Conservation (phyloP, 2,113 vertebrate genomes). For the Circaetus cinerascens region DNA sequence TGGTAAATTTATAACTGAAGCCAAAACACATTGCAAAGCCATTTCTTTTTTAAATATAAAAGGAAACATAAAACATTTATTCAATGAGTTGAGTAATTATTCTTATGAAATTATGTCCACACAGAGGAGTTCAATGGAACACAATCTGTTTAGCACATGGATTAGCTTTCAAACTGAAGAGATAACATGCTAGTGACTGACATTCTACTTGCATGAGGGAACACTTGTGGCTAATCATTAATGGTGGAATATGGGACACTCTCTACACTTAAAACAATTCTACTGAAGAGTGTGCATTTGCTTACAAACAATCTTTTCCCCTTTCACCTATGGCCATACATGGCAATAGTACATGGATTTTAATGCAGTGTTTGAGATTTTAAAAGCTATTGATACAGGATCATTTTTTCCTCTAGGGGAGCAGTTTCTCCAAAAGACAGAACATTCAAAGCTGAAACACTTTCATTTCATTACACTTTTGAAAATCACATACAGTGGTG, state of each 20-base stretch:
- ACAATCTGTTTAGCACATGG: not conserved
- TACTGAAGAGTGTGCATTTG: not conserved
- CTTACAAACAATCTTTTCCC: not conserved
- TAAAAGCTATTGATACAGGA: not conserved
- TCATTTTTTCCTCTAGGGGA: not conserved
- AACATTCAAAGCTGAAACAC: not conserved
- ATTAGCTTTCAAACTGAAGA: not conserved
- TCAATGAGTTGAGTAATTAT: not conserved
- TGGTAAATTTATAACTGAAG: not conserved
- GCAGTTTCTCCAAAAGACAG: not conserved
- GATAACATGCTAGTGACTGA: not conserved
- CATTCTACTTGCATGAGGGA: not conserved
- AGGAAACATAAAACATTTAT: not conserved
- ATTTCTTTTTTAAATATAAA: not conserved
- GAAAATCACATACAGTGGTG: not conserved
- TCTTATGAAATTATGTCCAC: not conserved
- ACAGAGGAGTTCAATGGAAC: not conserved
- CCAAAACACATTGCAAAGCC: not conserved
- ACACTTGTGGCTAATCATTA: not conserved
- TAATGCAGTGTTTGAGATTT: not conserved
- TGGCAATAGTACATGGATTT: accelerated
- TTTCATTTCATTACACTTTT: not conserved
- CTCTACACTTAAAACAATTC: not conserved
- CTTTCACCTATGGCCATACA: not conserved
- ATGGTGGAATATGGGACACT: not conserved